phyloP scores from a whole-genome alignment of 1,140 invertebrate species.

The Agraylea sexmaculata region DNA sequence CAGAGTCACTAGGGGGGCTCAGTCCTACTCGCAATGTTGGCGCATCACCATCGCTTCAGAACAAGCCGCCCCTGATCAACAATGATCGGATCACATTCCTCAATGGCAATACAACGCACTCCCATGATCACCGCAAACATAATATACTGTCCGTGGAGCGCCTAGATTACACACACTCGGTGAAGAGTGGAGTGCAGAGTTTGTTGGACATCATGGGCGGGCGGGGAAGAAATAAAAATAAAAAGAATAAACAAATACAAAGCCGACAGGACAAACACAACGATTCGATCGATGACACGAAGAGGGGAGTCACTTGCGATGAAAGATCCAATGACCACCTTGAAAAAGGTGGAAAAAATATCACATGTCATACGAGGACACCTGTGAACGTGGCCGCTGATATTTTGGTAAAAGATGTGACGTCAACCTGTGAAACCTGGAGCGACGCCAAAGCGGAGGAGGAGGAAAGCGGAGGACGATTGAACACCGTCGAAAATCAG shows the following conservation, averaged over 20 bases:
- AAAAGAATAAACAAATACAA: conserved; percentile 9
- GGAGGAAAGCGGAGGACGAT: conserved; percentile 5
- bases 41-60: too few relatives aligned
- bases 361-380: too few relatives aligned
- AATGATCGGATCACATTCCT: too few relatives aligned
- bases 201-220: conserved; percentile 19
- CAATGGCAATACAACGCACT: too few relatives aligned
- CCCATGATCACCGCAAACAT: too few relatives aligned
- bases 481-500: conserved; percentile 10
- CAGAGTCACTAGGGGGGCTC: too few relatives aligned
- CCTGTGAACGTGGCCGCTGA: too few relatives aligned
- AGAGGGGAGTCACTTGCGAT: neutral
- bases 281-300: neutral
- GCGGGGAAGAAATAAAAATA: conserved; percentile 10
- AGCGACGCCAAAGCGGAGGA: conserved; percentile 14
- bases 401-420: conserved; percentile 6
- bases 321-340: conserved; percentile 3
- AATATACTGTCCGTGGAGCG: too few relatives aligned
- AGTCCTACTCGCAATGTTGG: too few relatives aligned
- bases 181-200: conserved; percentile 16
- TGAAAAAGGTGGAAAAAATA: conserved; percentile 5
- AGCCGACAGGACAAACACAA: neutral
- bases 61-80: too few relatives aligned
- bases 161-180: conserved; percentile 15
- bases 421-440: conserved; percentile 11